phyloP scores from a whole-genome alignment of 2,888 invertebrate genomes.

The Lasius platythorax region DNA sequence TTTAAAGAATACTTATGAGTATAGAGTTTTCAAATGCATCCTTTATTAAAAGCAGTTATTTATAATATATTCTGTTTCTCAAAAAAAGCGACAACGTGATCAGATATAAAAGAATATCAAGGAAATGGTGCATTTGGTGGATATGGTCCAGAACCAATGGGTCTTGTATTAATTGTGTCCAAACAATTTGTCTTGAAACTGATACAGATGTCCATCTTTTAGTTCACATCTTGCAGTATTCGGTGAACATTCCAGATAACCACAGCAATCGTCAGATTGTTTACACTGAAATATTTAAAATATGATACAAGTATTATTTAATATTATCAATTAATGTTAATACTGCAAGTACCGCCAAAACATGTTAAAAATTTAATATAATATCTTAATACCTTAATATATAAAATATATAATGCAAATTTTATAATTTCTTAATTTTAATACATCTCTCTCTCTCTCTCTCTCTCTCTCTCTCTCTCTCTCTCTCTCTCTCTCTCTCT shows the following conservation, averaged over 20 bases:
- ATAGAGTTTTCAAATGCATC: background rate
- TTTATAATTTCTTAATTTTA: background rate
- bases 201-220: too few species aligned
- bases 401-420: background rate
- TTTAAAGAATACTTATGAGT: background rate
- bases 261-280: conserved; percentile 66
- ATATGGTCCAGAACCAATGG: conserved; percentile 58
- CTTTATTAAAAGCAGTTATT: conserved; percentile 8
- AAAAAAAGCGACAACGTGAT: background rate
- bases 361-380: background rate
- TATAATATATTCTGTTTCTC: background rate
- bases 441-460: background rate
- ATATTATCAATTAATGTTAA: background rate
- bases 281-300: conserved; percentile 65
- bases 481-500: background rate
- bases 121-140: background rate
- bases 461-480: background rate
- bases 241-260: conserved; percentile 54
- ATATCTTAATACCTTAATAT: background rate
- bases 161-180: too few species aligned
- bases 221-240: conserved; percentile 65
- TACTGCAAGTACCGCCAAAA: background rate
- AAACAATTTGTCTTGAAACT: too few species aligned
- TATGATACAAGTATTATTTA: background rate
- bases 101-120: background rate